phyloP scores from a whole-genome alignment of 2,888 invertebrate genomes.

The Tromatobia lineatoria region DNA sequence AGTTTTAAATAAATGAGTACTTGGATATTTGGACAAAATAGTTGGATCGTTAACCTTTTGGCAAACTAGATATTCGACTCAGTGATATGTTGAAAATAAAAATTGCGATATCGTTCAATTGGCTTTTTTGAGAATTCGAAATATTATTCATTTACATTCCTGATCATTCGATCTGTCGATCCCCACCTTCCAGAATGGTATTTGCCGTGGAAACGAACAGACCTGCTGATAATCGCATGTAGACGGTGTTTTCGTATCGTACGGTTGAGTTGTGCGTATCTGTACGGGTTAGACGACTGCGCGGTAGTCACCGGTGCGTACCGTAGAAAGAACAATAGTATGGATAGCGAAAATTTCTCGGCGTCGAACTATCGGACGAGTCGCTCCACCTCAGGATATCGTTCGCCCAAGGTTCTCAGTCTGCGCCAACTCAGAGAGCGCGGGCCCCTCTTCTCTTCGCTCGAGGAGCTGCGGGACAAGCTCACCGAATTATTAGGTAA shows the following conservation, averaged over 20 bases:
- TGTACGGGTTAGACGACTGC: neutral
- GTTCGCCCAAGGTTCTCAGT: slow-evolving; percentile 61
- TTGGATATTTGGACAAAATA: no score
- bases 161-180: no score
- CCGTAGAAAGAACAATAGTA: slow-evolving; percentile 2
- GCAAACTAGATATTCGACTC: no score
- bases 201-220: no score
- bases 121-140: no score
- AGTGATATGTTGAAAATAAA: no score
- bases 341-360: slow-evolving; percentile 54
- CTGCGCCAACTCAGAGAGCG: slow-evolving; percentile 67
- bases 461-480: slow-evolving; percentile 83
- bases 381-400: slow-evolving; percentile 59
- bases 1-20: no score
- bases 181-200: no score
- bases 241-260: neutral
- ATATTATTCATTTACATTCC: no score
- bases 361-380: slow-evolving; percentile 59
- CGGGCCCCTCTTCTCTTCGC: slow-evolving; percentile 81
- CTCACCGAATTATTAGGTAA: slow-evolving; percentile 83
- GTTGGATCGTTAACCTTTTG: no score
- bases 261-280: neutral
- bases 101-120: no score
- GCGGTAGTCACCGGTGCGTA: neutral
- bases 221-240: slow-evolving; percentile 3